Evolutionary conservation across 2,888 invertebrate genomes (phyloP), one percentile per base, ranked within the genome.

Genomic region (Harmothoe impar): DNA sequence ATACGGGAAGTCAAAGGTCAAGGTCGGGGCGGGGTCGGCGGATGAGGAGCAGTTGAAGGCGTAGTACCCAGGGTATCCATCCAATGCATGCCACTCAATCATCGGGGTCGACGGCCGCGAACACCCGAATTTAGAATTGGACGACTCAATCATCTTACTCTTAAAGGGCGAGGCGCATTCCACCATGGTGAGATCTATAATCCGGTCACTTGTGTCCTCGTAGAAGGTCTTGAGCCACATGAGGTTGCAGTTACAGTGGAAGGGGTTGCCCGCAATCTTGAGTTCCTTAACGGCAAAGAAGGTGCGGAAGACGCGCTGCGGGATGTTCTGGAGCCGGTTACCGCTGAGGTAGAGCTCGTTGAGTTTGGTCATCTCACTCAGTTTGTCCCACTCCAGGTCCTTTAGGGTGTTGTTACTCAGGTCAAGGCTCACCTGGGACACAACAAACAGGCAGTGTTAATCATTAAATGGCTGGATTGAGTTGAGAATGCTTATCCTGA

Each of bases 201-300:
- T 81, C 52, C 91, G 91, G 91, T 92, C 92, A 17, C 85, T 77
- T 35, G 91, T 86, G 35, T 35, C 77, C 17, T 84, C 89, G 77
- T 91, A 92, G 91, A 92, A 92, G 54, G 90, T 85, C 35, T 89
- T 54, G 72, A 92, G 78, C 92, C 92, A 92, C 25, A 31, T n/a
- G 10, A 92, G 91, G 23, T 92, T 91, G 56, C 92, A 92, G 88
- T 92, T 92, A 86, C 92, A 92, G 81, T 92, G 92, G 35, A 92
- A 89, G n/a, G 92, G 92, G 89, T 92, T 92, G 15, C 72, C 85
- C 0, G 90, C 91, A 20, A 92, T 89, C 68, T 62, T 90, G 51
- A 92, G 89, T 29, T 92, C 86, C 68, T 92, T 92, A 77, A 92
- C 92, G 62, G 92, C 91, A 31, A 91, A 91, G 86, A 92, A 92